These are phyloP conservation scores for Percina caprodes DNA, from an alignment of 2,113 vertebrate species.

Conservation along the genomic window DNA sequence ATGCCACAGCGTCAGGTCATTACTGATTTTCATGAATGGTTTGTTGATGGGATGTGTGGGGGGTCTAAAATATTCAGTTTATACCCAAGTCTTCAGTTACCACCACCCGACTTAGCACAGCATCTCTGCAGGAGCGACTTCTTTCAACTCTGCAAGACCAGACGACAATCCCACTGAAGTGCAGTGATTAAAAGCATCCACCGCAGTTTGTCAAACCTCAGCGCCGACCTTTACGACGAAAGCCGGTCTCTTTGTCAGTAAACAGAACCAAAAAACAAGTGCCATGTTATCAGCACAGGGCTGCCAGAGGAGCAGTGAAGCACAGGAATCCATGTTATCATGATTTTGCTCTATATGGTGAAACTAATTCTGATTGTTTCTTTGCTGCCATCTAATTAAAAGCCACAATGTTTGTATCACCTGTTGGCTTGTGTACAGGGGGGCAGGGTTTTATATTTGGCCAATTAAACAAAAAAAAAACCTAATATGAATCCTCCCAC, in stretches of 20 bases:
- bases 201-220: constrained; percentile 56
- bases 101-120: constrained; percentile 24
- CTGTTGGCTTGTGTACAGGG: background rate
- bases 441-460: background rate
- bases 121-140: constrained; percentile 34
- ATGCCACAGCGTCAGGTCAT: constrained; percentile 20
- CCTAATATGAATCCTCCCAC: background rate
- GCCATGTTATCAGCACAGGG: background rate
- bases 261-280: constrained; percentile 28
- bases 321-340: constrained; percentile 4
- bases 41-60: constrained; percentile 19
- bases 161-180: constrained; percentile 28
- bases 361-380: background rate
- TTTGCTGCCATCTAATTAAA: constrained; percentile 5
- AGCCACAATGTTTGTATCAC: background rate
- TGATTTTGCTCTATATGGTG: background rate
- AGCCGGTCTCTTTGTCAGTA: constrained; percentile 38
- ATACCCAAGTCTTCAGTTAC: constrained; percentile 29
- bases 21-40: constrained; percentile 36
- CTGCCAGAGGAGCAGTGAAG: background rate
- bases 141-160: constrained; percentile 64
- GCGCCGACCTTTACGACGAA: constrained; percentile 50
- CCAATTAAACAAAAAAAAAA: background rate
- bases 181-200: constrained; percentile 58
- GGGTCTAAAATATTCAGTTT: constrained; percentile 30